Evolutionary conservation across 2,888 invertebrate species (phyloP).

Genomic region (Tipula helvola): DNA sequence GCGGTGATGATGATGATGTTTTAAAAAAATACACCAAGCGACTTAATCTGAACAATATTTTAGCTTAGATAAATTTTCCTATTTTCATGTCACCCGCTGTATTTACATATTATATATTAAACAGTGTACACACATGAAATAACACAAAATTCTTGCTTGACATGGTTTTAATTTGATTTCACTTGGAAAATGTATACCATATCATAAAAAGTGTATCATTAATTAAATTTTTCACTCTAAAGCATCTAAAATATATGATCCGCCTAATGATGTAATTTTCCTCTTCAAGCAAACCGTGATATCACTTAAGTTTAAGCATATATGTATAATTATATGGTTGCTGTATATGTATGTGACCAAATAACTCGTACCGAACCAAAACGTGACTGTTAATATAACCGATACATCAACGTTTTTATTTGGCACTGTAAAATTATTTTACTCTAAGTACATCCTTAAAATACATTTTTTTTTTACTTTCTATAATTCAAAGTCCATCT

Average conservation of each 20-base stretch:
- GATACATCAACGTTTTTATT: not conserved
- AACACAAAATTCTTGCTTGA: not conserved
- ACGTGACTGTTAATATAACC: not conserved
- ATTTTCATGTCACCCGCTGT: not conserved
- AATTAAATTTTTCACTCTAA: not conserved
- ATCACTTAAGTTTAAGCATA: not conserved
- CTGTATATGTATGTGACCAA: not conserved
- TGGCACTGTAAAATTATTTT: not conserved
- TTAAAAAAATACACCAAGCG: not conserved
- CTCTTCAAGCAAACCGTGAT: not conserved
- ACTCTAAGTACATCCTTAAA: not conserved
- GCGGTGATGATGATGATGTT: not conserved
- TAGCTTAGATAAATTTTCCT: not conserved
- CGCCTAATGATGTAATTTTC: not conserved
- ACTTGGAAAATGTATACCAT: not conserved
- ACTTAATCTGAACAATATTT: not conserved
- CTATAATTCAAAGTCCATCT: not conserved
- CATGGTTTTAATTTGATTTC: not conserved
- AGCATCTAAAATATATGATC: not conserved
- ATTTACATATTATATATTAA: not conserved
- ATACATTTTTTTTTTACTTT: not conserved
- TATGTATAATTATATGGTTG: not conserved
- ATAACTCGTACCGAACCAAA: not conserved
- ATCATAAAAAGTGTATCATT: not conserved
- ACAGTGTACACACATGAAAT: not conserved